These are phyloP conservation scores for Percopsis omiscomaycus DNA, from an alignment of 2,797 vertebrate genomes.

Conservation along the genomic window DNA sequence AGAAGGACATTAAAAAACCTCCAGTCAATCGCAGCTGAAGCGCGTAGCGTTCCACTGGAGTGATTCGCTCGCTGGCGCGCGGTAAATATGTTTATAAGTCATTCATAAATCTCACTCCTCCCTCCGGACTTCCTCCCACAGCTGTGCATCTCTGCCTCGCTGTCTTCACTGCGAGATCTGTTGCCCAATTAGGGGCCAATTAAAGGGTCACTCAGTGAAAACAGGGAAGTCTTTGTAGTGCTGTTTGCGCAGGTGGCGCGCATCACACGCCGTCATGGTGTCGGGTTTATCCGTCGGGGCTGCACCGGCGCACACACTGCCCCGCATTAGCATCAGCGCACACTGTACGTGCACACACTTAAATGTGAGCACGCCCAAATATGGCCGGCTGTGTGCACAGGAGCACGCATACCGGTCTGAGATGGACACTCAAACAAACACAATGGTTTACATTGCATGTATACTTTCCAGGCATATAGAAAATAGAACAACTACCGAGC, in stretches of 20 bases:
- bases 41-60: too few species aligned
- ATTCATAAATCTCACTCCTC: constrained; percentile 40
- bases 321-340: constrained; percentile 1
- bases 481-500: too few species aligned
- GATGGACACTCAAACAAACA: too few species aligned
- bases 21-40: not conserved
- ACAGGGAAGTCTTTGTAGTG: constrained; percentile 70
- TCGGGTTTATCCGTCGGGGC: constrained; percentile 53
- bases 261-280: constrained; percentile 65
- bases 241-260: constrained; percentile 73
- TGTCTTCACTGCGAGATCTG: constrained; percentile 46
- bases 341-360: not conserved
- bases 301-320: constrained; percentile 10
- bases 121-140: constrained; percentile 28
- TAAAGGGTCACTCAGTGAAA: constrained; percentile 64
- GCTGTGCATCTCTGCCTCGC: constrained; percentile 39
- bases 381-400: too few species aligned
- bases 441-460: too few species aligned
- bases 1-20: too few species aligned
- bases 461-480: too few species aligned
- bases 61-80: too few species aligned
- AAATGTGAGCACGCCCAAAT: not conserved
- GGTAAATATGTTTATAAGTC: constrained; percentile 11
- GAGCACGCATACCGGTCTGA: too few species aligned
- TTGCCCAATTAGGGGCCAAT: constrained; percentile 71